Percentiles rank a stretch among this genome's conserved stretches.
Evolutionary conservation across 2,797 vertebrate genomes (phyloP).

Genomic region (Galago senegalensis): DNA sequence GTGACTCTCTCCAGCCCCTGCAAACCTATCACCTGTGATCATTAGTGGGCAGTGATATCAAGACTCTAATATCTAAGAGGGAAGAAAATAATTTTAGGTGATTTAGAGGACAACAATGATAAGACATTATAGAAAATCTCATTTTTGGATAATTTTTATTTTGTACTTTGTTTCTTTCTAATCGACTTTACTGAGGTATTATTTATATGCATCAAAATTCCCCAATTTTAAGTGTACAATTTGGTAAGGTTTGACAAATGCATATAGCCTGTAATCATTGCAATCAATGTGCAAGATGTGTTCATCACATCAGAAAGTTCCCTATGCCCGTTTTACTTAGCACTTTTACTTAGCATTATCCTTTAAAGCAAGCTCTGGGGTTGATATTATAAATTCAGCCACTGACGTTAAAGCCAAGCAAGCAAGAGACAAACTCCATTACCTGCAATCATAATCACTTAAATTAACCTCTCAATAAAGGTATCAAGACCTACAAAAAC

Average conservation of each 20-base stretch:
- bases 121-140: conserved; percentile 21
- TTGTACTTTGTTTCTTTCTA: conserved; percentile 19
- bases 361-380: conserved; percentile 7
- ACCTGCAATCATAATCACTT: neutral
- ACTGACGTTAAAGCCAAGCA: conserved; percentile 25
- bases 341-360: neutral
- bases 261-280: neutral
- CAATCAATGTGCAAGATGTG: neutral
- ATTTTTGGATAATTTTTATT: neutral
- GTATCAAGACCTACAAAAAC: neutral
- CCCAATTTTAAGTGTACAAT: neutral
- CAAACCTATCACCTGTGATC: neutral
- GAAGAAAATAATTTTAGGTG: neutral
- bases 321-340: neutral
- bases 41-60: neutral
- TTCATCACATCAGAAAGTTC: neutral
- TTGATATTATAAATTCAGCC: conserved; percentile 1
- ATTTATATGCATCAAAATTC: neutral
- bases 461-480: conserved; percentile 46
- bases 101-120: neutral
- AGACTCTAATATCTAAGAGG: neutral
- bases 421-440: neutral
- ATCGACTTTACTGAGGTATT: conserved; percentile 17
- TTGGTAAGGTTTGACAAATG: neutral
- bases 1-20: neutral